Evolutionary conservation across 2,888 invertebrate species (phyloP).

Genomic region (Scaptodrosophila latifasciaeformis): DNA sequence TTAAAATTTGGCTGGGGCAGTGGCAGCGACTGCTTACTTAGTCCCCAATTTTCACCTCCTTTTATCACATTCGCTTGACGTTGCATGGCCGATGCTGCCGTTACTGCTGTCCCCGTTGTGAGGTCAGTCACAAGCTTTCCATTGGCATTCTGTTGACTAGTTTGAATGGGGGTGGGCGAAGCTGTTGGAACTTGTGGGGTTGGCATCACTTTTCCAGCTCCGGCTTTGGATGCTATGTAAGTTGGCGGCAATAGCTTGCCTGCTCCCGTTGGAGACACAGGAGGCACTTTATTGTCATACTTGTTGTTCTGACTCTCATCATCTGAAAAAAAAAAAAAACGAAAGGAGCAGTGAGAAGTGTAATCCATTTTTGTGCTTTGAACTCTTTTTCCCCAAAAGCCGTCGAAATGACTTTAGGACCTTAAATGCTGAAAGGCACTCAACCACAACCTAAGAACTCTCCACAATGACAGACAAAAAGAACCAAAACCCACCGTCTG

Average conservation of each 20-base stretch:
- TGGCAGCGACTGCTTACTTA: slow-evolving; percentile 14
- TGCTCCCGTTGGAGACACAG: too few relatives aligned
- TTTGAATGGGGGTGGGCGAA: slow-evolving; percentile 21
- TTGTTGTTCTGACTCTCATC: slow-evolving; percentile 55
- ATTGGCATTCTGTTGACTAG: slow-evolving; percentile 50
- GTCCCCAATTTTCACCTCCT: background rate
- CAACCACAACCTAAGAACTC: slow-evolving; percentile 35
- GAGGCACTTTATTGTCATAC: slow-evolving; percentile 40
- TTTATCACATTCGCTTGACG: slow-evolving; percentile 8
- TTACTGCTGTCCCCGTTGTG: too few relatives aligned
- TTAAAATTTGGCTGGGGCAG: slow-evolving; percentile 83
- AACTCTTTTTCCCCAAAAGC: background rate
- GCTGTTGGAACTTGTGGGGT: too few relatives aligned
- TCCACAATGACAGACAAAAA: slow-evolving; percentile 31
- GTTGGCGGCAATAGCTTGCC: slow-evolving; percentile 9
- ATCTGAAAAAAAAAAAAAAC: slow-evolving; percentile 48
- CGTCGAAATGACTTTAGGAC: too few relatives aligned
- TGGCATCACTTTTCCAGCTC: too few relatives aligned
- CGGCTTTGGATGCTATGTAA: slow-evolving; percentile 12
- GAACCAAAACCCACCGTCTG: slow-evolving; percentile 1
- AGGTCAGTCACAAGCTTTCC: too few relatives aligned
- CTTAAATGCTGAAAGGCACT: slow-evolving; percentile 35
- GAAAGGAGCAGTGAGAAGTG: slow-evolving; percentile 12
- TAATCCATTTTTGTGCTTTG: background rate
- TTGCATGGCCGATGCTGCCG: slow-evolving; percentile 6